Evolutionary conservation across 2,888 invertebrate species (phyloP).

Genomic region (Napeogenes inachia): DNA sequence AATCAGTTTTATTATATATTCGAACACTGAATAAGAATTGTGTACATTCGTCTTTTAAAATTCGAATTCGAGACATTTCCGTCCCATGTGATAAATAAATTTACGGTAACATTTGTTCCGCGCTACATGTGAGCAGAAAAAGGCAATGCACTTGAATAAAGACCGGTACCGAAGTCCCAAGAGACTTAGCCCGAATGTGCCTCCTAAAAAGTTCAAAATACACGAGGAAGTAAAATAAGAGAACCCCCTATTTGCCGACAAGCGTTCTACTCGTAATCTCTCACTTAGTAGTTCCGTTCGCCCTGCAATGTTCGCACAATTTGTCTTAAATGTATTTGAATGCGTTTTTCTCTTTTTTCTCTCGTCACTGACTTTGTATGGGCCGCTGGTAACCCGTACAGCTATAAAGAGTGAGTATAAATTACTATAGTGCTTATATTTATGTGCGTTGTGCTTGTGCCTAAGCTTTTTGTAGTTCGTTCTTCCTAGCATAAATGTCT

Average conservation of each 20-base stretch:
- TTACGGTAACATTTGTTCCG: conserved; percentile 43
- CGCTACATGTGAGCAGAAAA: conserved; percentile 55
- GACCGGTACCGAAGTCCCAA: conserved; percentile 56
- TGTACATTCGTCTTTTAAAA: conserved; percentile 10
- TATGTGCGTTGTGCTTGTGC: conserved; percentile 76
- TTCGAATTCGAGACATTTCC: conserved; percentile 36
- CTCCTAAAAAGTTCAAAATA: conserved; percentile 71
- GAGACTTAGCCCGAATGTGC: conserved; percentile 67
- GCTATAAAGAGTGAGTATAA: conserved; percentile 84
- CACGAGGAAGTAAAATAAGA: conserved; percentile 70
- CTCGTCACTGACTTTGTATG: conserved; percentile 83
- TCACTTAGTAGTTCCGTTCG: conserved; percentile 78
- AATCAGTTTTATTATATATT: conserved; percentile 1
- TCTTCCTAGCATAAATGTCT: conserved; percentile 67
- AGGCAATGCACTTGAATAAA: conserved; percentile 63
- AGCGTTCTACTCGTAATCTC: conserved; percentile 77
- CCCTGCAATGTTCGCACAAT: conserved; percentile 78
- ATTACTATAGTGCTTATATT: conserved; percentile 78
- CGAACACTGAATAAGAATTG: conserved; percentile 18
- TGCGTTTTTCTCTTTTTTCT: conserved; percentile 80
- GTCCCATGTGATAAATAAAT: conserved; percentile 46
- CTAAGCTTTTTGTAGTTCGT: conserved; percentile 63
- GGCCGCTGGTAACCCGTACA: conserved; percentile 82
- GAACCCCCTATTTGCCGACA: conserved; percentile 66
- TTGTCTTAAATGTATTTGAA: conserved; percentile 78